Evolutionary conservation across 2,113 vertebrate species (phyloP).

Genomic region (Ammospiza nelsoni): DNA sequence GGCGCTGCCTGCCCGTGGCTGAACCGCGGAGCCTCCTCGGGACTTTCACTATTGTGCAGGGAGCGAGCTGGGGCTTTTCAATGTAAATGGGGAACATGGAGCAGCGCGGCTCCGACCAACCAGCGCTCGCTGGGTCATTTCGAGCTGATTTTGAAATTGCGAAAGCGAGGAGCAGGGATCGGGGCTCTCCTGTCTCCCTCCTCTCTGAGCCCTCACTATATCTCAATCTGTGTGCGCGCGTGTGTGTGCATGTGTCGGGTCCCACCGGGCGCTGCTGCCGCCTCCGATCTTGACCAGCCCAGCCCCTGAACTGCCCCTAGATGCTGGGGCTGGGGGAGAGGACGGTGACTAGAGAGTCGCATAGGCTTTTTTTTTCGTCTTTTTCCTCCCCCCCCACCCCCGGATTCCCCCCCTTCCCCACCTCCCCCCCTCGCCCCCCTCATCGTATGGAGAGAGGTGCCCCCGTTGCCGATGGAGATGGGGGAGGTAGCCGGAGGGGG

Average conservation of each 20-base stretch:
- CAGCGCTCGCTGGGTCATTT: slow-evolving; percentile 36
- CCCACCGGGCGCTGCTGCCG: slow-evolving; percentile 33
- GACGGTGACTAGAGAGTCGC: not conserved
- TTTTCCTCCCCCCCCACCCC: not conserved
- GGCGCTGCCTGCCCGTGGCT: not conserved
- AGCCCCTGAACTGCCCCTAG: slow-evolving; percentile 28
- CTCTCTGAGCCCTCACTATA: not conserved
- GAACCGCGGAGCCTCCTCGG: not conserved
- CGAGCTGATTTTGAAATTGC: slow-evolving; percentile 45
- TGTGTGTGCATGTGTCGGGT: not conserved
- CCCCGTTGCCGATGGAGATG: slow-evolving; percentile 1
- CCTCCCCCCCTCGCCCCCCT: not conserved
- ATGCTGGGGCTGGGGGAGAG: not conserved
- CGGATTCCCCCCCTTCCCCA: not conserved
- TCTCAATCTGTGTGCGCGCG: not conserved
- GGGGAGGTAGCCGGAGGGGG: slow-evolving; percentile 26
- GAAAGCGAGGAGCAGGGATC: slow-evolving; percentile 7
- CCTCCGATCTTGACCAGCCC: slow-evolving; percentile 34
- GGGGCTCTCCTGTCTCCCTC: not conserved
- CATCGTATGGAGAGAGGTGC: not conserved
- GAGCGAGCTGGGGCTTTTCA: slow-evolving; percentile 46
- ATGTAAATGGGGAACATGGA: slow-evolving; percentile 37
- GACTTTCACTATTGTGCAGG: slow-evolving; percentile 40
- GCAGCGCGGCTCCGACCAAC: slow-evolving; percentile 36
- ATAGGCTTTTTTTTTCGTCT: not conserved